Evolutionary conservation across 2,888 invertebrate species (phyloP).

Genomic region (Thymelicus sylvestris): DNA sequence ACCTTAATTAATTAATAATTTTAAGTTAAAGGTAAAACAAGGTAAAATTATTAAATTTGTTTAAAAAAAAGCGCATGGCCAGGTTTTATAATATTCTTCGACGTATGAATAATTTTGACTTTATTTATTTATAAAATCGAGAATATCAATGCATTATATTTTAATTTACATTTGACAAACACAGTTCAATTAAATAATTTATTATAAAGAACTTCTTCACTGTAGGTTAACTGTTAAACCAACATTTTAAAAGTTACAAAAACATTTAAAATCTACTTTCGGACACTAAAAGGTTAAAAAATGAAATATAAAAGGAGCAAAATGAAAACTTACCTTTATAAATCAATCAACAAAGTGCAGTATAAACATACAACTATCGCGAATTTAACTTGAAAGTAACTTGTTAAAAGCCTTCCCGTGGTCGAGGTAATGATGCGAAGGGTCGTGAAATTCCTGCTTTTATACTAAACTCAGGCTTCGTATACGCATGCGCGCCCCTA

Average conservation of each 20-base stretch:
- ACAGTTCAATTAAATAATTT: too few relatives aligned
- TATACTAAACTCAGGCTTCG: slow-evolving; percentile 54
- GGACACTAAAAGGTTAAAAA: not conserved
- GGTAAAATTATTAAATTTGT: too few relatives aligned
- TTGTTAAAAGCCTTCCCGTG: slow-evolving; percentile 46
- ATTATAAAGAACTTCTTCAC: too few relatives aligned
- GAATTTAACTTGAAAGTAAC: slow-evolving; percentile 12
- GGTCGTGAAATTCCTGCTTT: slow-evolving; percentile 53
- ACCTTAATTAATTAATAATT: too few relatives aligned
- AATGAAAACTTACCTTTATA: slow-evolving; percentile 38
- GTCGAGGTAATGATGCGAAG: slow-evolving; percentile 66
- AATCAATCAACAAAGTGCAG: slow-evolving; percentile 23
- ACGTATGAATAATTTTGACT: too few relatives aligned
- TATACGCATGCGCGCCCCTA: slow-evolving; percentile 62
- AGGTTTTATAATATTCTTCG: too few relatives aligned
- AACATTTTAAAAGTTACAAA: not conserved
- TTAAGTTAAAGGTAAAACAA: too few relatives aligned
- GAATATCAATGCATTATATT: too few relatives aligned
- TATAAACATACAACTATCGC: slow-evolving; percentile 28
- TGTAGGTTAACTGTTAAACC: not conserved
- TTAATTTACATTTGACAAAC: too few relatives aligned
- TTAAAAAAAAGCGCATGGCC: too few relatives aligned
- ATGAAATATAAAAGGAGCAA: not conserved
- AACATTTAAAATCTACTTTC: not conserved
- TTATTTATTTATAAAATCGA: too few relatives aligned